These are phyloP conservation scores for Drosophila neocordata DNA, from an alignment of 1,140 invertebrate species.

Conservation along the genomic window DNA sequence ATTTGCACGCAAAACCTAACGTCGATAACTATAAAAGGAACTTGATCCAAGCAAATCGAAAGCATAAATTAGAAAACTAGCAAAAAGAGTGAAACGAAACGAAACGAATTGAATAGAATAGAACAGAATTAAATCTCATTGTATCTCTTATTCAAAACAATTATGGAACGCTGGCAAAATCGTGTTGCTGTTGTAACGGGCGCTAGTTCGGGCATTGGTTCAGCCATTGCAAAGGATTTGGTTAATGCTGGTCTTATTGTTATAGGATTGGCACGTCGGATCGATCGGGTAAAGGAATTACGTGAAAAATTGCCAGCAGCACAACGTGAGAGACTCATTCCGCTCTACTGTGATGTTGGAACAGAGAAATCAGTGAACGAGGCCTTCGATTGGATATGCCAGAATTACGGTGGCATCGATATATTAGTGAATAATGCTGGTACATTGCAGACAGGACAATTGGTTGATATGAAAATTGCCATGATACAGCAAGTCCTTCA, in stretches of 20 bases:
- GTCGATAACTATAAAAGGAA: conserved; percentile 37
- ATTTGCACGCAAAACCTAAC: background rate
- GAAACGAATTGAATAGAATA: background rate
- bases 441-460: conserved; percentile 77
- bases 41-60: background rate
- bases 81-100: no score
- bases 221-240: conserved; percentile 84
- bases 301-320: conserved; percentile 27
- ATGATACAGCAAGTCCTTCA: conserved; percentile 85
- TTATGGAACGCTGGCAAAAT: conserved; percentile 87
- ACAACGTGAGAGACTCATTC: conserved; percentile 80
- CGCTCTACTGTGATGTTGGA: conserved; percentile 86
- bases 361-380: conserved; percentile 87
- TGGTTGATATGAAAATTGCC: conserved; percentile 73
- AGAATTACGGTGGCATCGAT: conserved; percentile 86
- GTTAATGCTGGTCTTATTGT: conserved; percentile 86
- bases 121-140: background rate
- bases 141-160: background rate
- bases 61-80: no score
- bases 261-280: conserved; percentile 87
- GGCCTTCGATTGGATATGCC: conserved; percentile 87
- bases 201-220: conserved; percentile 89
- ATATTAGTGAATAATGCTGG: conserved; percentile 91
- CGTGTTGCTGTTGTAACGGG: conserved; percentile 89
- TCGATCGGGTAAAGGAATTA: conserved; percentile 84